A percentile compares a stretch with the other conserved stretches of the same genome.
Evolutionary conservation across 2,797 vertebrate species (phyloP).

Genomic region (Hyperoplus lanceolatus): DNA sequence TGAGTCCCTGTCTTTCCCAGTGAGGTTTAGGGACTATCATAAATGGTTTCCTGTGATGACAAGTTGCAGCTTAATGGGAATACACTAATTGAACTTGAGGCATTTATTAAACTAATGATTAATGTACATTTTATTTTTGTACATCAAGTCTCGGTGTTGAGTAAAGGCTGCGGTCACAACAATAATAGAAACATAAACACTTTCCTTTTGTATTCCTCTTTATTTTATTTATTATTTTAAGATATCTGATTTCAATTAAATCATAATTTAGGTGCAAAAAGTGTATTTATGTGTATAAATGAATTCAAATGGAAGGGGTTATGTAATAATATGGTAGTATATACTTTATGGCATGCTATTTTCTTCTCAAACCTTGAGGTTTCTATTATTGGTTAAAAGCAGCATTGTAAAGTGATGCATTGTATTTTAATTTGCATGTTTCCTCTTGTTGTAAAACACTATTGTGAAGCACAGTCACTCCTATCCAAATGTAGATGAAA

Average conservation of each 20-base stretch:
- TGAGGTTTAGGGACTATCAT: slow-evolving; percentile 10
- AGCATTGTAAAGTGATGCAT: background rate
- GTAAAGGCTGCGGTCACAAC: slow-evolving; percentile 18
- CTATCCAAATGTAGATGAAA: slow-evolving; percentile 54
- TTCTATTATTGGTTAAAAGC: background rate
- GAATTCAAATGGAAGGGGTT: no score
- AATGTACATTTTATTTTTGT: background rate
- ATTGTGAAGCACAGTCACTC: slow-evolving; percentile 15
- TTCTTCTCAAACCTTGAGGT: no score
- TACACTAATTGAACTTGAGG: slow-evolving; percentile 8
- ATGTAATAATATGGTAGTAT: no score
- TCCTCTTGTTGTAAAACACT: background rate
- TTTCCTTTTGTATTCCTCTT: background rate
- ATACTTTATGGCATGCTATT: no score
- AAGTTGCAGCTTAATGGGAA: background rate
- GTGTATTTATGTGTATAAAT: no score
- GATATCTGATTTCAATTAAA: no score
- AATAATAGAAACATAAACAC: slow-evolving; percentile 10
- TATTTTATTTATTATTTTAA: no score
- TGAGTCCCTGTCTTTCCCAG: slow-evolving; percentile 15
- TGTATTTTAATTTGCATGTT: background rate
- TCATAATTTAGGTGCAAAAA: no score
- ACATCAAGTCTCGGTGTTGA: background rate
- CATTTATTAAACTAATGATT: slow-evolving; percentile 7
- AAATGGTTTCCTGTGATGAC: slow-evolving; percentile 28